A percentile compares a stretch with the other conserved stretches of the same genome.
These are phyloP conservation scores for Sialis fuliginosa DNA, from an alignment of 2,888 invertebrate genomes.

Conservation along the genomic window DNA sequence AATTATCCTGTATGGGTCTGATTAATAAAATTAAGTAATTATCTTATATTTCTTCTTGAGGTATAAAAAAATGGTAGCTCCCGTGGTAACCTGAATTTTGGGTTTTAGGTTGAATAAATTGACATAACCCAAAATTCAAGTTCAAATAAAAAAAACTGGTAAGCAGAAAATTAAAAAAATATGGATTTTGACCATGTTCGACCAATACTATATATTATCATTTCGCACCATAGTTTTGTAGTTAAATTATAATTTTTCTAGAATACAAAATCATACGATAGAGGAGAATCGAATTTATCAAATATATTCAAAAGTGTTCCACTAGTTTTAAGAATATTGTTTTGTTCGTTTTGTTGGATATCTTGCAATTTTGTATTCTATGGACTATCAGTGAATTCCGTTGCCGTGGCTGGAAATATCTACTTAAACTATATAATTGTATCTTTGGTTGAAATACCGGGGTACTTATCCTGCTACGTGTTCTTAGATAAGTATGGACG, in stretches of 20 bases:
- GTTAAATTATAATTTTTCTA: too few species aligned
- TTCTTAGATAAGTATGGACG: constrained; percentile 46
- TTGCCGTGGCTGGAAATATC: constrained; percentile 53
- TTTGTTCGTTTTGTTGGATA: constrained; percentile 66
- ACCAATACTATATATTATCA: too few species aligned
- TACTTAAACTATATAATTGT: constrained; percentile 63
- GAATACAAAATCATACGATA: too few species aligned
- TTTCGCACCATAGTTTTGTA: too few species aligned
- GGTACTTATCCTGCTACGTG: constrained; percentile 42
- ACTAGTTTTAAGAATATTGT: constrained; percentile 29
- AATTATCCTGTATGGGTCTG: constrained; percentile 19
- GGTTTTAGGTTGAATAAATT: too few species aligned
- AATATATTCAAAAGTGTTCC: not conserved
- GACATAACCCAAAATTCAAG: too few species aligned
- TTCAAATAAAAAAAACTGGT: too few species aligned
- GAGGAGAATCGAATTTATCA: not conserved
- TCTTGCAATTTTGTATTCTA: constrained; percentile 65
- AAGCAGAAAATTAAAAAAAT: too few species aligned
- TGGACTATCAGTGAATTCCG: constrained; percentile 61
- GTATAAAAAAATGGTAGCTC: too few species aligned
- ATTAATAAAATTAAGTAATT: not conserved
- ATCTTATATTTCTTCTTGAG: too few species aligned
- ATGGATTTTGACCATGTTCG: too few species aligned
- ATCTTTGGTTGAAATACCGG: constrained; percentile 53
- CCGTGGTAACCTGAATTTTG: too few species aligned